These are phyloP conservation scores for Peromyscus melanophrys DNA, from an alignment of 2,797 vertebrate species.

Conservation along the genomic window DNA sequence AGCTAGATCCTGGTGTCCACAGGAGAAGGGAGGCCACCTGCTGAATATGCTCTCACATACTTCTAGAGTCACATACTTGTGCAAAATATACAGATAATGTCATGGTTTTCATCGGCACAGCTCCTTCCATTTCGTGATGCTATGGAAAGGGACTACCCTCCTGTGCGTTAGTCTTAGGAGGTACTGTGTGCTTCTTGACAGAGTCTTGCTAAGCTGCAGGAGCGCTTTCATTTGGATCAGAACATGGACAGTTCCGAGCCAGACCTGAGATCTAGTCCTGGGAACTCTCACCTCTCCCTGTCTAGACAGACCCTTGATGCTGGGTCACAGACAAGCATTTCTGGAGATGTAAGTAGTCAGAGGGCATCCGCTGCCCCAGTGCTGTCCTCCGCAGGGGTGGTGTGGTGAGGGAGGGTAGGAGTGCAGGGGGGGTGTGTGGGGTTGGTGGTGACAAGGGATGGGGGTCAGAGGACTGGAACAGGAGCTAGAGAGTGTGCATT, in stretches of 20 bases:
- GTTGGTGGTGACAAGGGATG: background rate
- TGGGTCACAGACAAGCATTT: slow-evolving; percentile 93
- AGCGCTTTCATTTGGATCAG: slow-evolving; percentile 89
- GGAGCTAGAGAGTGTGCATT: background rate
- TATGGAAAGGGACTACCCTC: background rate
- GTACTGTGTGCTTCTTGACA: slow-evolving; percentile 82
- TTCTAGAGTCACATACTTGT: background rate
- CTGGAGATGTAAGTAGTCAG: slow-evolving; percentile 91
- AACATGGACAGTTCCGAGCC: slow-evolving; percentile 88
- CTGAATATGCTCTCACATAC: background rate
- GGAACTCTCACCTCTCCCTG: slow-evolving; percentile 88
- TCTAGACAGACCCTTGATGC: slow-evolving; percentile 91
- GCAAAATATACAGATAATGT: background rate
- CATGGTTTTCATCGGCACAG: background rate
- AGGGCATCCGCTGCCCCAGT: background rate
- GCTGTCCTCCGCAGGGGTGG: background rate
- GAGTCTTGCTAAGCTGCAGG: slow-evolving; percentile 92
- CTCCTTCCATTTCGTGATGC: background rate
- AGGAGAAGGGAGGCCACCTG: background rate
- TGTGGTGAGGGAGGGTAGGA: background rate
- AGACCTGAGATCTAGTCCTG: slow-evolving; percentile 87
- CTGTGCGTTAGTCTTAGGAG: background rate
- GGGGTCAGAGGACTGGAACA: background rate
- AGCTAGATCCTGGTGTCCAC: background rate
- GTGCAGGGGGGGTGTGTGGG: background rate